Evolutionary conservation across 2,888 invertebrate species (phyloP).

Genomic region (Dicyrtoma fusca): DNA sequence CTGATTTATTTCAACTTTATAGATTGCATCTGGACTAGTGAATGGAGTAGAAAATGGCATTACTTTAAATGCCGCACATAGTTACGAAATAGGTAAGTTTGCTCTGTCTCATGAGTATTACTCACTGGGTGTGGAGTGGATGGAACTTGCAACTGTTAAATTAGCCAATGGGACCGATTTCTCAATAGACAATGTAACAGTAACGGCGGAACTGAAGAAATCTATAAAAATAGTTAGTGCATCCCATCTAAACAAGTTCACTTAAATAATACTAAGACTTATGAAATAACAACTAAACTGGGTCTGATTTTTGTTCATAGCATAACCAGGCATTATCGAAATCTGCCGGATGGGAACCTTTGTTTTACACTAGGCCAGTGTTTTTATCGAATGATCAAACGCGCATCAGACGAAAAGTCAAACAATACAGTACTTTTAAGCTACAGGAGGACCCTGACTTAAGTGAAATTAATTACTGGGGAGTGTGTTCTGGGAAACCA

Average conservation of each 20-base stretch:
- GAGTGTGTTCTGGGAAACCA: neutral
- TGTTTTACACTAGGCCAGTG: neutral
- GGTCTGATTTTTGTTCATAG: neutral
- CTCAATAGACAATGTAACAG: too few species aligned
- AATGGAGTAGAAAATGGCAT: neutral
- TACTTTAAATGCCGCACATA: neutral
- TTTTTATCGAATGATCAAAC: neutral
- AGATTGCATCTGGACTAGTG: too few species aligned
- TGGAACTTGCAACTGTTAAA: conserved; percentile 5
- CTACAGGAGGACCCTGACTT: neutral
- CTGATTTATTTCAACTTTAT: too few species aligned
- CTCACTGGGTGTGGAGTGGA: conserved; percentile 23
- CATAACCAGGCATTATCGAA: neutral
- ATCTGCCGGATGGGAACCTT: neutral
- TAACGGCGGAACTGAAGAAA: too few species aligned
- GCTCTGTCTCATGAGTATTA: neutral
- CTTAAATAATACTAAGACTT: too few species aligned
- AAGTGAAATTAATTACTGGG: conserved; percentile 13
- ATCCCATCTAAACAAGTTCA: too few species aligned
- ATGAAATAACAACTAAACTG: too few species aligned
- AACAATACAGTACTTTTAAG: neutral
- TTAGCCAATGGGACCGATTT: too few species aligned
- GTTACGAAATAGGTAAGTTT: conserved; percentile 20
- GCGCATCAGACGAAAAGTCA: neutral
- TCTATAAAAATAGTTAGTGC: too few species aligned